Evolutionary conservation across 2,113 vertebrate species (phyloP), one percentile per base, ranked within the genome.

Genomic region (Amphiprion percula): DNA sequence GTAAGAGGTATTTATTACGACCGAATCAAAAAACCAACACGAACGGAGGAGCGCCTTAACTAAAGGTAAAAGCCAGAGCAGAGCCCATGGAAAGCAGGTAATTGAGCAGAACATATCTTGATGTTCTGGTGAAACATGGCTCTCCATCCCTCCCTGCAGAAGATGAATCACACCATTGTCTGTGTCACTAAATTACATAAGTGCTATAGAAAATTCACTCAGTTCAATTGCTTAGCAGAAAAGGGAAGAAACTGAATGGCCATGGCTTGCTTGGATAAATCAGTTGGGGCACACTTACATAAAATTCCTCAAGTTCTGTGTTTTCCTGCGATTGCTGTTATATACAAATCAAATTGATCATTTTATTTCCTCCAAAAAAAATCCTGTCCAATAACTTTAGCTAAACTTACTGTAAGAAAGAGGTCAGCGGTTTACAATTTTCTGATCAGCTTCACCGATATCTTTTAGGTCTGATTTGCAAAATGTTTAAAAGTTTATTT

Each of bases 121-220:
- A 92, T 88, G 87, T 86, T 90, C 75, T 77, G 75, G 69, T 80
- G 74, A 79, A 87, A 76, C 87, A 50, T 47, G 37, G 71, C 77
- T 78, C 65, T 73, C 54, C 58, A 59, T 74, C 72, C 58, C 73
- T 84, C 64, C 74, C 77, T 11, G 49, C 78, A 74, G 50, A 70
- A 85, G 74, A 90, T 92, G 85, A 94, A 93, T 89, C 82, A 80
- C 68, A 65, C 47, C 79, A 90, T 91, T 93, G 88, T 92, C 82
- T 75, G 72, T 82, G 66, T 82, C 82, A 77, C 62, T 72, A 91
- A 88, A 93, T 88, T 76, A 79, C 66, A 92, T 84, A 87, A 93
- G 89, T 64, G 66, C 84, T 63, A 69, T 39, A 77, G 73, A 90
- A 82, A 90, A 90, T 58, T 83, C 68, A 71, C 84, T 92, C 86